phyloP scores from a whole-genome alignment of 2,888 invertebrate species.

The Leistus spinibarbis region DNA sequence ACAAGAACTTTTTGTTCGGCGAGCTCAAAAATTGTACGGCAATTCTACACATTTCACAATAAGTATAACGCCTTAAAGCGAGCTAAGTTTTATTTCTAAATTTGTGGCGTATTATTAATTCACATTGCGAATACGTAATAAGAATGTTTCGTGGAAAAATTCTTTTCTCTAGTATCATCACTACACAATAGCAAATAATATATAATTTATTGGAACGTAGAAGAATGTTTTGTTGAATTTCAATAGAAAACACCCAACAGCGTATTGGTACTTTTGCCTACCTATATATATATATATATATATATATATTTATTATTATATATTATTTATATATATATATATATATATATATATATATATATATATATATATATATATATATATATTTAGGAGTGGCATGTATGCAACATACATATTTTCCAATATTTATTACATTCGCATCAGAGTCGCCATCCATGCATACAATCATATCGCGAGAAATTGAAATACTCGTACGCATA shows the following conservation, averaged over 20 bases:
- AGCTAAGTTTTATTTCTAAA: no score
- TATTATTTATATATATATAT: no score
- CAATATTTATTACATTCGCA: constrained; percentile 38
- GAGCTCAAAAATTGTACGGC: no score
- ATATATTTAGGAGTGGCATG: constrained; percentile 22
- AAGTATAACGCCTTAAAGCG: no score
- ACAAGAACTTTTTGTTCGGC: no score
- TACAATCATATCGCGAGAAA: constrained; percentile 36
- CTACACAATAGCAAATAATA: background rate
- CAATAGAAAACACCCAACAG: constrained; percentile 16
- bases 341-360: constrained; percentile 3
- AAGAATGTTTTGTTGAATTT: constrained; percentile 20
- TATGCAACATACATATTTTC: constrained; percentile 22
- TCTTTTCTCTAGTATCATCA: background rate
- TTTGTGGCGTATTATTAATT: no score
- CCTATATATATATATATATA: background rate
- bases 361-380: background rate
- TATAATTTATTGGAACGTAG: background rate
- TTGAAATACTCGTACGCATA: constrained; percentile 38
- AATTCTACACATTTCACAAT: no score
- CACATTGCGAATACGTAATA: no score
- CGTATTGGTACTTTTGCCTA: background rate
- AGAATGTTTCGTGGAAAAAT: background rate
- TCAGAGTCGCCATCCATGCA: constrained; percentile 31
- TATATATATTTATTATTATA: no score